A percentile compares a stretch with the other conserved stretches of the same genome.
These are phyloP conservation scores for Perca fluviatilis DNA, from an alignment of 2,113 vertebrate genomes.

Conservation along the genomic window DNA sequence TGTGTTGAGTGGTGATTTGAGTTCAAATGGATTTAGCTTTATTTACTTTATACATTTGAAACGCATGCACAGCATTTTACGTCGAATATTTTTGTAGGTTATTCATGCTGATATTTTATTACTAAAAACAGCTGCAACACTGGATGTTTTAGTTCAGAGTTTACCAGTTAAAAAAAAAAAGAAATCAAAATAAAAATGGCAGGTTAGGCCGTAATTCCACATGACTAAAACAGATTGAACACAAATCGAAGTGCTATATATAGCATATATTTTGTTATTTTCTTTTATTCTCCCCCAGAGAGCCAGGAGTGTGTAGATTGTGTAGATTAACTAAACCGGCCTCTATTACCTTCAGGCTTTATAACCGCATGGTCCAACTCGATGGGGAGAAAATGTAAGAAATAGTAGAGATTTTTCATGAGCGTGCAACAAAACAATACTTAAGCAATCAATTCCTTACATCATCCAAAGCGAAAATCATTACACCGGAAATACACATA, in stretches of 20 bases:
- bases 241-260: background rate
- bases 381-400: background rate
- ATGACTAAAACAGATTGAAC: background rate
- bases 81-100: background rate
- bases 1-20: background rate
- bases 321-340: background rate
- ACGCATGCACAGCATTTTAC: background rate
- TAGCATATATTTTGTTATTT: background rate
- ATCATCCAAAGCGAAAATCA: constrained; percentile 39
- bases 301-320: background rate
- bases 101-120: background rate
- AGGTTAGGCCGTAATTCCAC: background rate
- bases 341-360: background rate
- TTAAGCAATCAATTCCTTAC: constrained; percentile 7
- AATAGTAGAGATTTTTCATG: constrained; percentile 3
- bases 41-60: background rate
- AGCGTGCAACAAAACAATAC: constrained; percentile 7
- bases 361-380: background rate
- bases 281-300: background rate
- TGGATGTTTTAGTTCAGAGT: background rate
- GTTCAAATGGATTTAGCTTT: background rate
- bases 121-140: background rate
- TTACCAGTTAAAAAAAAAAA: background rate
- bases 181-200: background rate
- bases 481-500: constrained; percentile 37